phyloP scores from a whole-genome alignment of 53 echinoderm and acorn worm genomes.

The Echinometra lucunter region DNA sequence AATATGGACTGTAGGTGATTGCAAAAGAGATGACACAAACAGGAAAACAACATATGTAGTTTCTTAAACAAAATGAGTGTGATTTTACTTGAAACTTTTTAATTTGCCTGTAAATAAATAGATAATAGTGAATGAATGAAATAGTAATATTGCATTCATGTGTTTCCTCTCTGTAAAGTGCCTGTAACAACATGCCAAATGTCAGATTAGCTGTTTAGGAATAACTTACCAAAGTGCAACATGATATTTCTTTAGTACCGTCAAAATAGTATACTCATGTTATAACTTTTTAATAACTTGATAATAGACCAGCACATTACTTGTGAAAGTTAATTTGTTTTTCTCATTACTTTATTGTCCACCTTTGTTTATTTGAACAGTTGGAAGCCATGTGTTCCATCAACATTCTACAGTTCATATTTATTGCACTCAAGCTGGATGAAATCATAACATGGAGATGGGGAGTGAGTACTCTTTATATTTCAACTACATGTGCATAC shows the following conservation, averaged over 20 bases:
- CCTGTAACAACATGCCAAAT: too few species aligned
- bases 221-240: too few species aligned
- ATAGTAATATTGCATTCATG: too few species aligned
- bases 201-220: too few species aligned
- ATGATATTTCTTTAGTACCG: too few species aligned
- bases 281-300: too few species aligned
- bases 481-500: too few species aligned
- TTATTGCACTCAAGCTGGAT: constrained; percentile 94
- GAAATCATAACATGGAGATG: constrained; percentile 92
- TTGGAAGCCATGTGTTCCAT: constrained; percentile 98
- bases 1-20: background rate
- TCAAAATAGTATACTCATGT: too few species aligned
- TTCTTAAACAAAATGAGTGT: background rate
- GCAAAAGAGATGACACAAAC: background rate
- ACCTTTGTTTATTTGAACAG: constrained; percentile 66
- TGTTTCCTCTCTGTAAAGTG: too few species aligned
- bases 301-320: background rate
- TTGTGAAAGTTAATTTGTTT: background rate
- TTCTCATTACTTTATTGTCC: background rate
- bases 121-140: too few species aligned
- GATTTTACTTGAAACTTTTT: background rate
- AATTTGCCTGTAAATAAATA: too few species aligned
- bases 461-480: constrained; percentile 83
- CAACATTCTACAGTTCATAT: constrained; percentile 97
- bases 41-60: background rate